These are phyloP conservation scores for Indri indri DNA, from an alignment of 2,113 vertebrate genomes.

Conservation along the genomic window DNA sequence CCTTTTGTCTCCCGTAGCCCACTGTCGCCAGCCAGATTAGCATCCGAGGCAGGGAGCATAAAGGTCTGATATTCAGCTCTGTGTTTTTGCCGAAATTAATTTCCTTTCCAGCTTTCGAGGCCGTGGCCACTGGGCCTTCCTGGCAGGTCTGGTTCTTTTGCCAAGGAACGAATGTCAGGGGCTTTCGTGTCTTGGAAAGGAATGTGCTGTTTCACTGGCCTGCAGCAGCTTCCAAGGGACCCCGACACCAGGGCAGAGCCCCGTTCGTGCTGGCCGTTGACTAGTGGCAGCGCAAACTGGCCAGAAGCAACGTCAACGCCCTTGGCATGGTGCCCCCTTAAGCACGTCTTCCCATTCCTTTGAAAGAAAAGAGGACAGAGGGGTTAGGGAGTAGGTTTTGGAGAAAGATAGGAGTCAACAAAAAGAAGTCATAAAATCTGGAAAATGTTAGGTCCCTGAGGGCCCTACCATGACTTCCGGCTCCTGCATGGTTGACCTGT, in stretches of 20 bases:
- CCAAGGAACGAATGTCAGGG: slow-evolving; percentile 3
- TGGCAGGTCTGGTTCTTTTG: neutral
- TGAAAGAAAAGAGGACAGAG: neutral
- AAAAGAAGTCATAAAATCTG: neutral
- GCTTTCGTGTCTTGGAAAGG: slow-evolving; percentile 18
- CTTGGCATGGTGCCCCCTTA: neutral
- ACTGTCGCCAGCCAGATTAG: slow-evolving; percentile 15
- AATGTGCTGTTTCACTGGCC: slow-evolving; percentile 23
- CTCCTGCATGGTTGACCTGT: neutral
- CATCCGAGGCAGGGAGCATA: neutral
- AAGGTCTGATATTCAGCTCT: slow-evolving; percentile 46
- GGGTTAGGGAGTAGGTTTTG: neutral
- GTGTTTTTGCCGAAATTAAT: slow-evolving; percentile 70
- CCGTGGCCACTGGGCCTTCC: neutral
- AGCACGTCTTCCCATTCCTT: neutral
- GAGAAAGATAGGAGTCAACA: neutral
- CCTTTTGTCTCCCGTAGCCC: slow-evolving; percentile 26
- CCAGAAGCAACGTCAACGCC: neutral
- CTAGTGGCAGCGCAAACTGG: neutral
- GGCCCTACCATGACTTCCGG: neutral
- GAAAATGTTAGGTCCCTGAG: neutral
- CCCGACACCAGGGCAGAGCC: neutral
- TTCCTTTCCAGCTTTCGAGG: slow-evolving; percentile 67
- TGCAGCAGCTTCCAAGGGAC: neutral
- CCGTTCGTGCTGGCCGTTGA: neutral